Conservation (phyloP, 2,888 invertebrate genomes). For the Chrysolina oricalcia region DNA sequence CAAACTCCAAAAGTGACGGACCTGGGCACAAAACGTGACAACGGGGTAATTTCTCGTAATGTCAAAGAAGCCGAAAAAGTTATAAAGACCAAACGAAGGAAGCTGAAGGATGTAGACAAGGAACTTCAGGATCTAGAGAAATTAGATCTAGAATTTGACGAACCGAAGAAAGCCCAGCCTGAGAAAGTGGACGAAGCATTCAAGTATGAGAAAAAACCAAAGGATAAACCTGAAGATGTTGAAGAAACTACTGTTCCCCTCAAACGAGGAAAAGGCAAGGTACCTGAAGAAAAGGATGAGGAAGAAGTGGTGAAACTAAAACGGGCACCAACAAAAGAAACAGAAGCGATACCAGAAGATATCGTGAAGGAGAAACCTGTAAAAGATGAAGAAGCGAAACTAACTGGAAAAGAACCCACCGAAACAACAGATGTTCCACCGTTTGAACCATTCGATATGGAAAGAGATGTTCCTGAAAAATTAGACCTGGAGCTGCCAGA, state of each 20-base stretch:
- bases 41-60: conserved; percentile 72
- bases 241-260: conserved; percentile 69
- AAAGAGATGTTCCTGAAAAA: conserved; percentile 68
- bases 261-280: conserved; percentile 75
- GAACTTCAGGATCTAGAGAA: conserved; percentile 71
- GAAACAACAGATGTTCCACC: conserved; percentile 67
- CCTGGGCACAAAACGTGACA: conserved; percentile 65
- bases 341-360: conserved; percentile 60
- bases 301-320: conserved; percentile 69
- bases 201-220: conserved; percentile 63
- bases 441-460: conserved; percentile 70
- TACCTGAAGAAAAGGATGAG: conserved; percentile 66
- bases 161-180: conserved; percentile 66
- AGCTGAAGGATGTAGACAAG: conserved; percentile 66
- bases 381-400: conserved; percentile 58
- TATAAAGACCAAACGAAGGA: conserved; percentile 66
- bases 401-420: conserved; percentile 59
- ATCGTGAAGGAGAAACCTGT: conserved; percentile 59
- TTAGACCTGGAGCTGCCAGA: conserved; percentile 68
- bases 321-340: conserved; percentile 72
- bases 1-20: conserved; percentile 64
- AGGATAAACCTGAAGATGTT: conserved; percentile 58
- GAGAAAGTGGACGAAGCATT: conserved; percentile 70
- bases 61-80: conserved; percentile 71
- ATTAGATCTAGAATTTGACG: conserved; percentile 71